Conservation (phyloP, 2,113 vertebrate species). For the Pontoporia blainvillei region DNA sequence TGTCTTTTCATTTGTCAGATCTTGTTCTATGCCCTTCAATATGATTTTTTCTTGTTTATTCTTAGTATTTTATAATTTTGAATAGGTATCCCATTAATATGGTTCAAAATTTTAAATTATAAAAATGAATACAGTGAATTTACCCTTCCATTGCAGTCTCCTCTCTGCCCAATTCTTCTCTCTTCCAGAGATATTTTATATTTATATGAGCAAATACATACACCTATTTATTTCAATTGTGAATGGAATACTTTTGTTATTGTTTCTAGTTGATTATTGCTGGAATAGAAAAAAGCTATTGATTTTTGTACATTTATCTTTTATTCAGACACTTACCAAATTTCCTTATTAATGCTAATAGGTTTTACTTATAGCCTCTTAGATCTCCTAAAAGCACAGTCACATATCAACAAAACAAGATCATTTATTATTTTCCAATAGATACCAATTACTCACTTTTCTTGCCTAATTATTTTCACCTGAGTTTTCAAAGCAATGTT, state of each 20-base stretch:
- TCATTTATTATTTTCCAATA: conserved; percentile 23
- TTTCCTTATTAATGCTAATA: conserved; percentile 4
- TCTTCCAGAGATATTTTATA: neutral
- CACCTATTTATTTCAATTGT: neutral
- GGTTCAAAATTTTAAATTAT: neutral
- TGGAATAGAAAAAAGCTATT: neutral
- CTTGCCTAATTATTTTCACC: neutral
- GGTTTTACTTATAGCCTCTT: neutral
- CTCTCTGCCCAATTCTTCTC: neutral
- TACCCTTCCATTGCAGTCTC: neutral
- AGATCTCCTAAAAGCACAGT: conserved; percentile 20
- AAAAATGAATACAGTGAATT: neutral
- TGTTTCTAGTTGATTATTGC: neutral
- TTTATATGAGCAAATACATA: neutral
- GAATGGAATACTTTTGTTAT: neutral
- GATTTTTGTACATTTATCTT: conserved; percentile 33
- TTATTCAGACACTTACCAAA: conserved; percentile 34
- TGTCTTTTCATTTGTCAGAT: conserved; percentile 18
- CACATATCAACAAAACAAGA: neutral
- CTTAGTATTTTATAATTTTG: neutral
- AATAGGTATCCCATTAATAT: neutral
- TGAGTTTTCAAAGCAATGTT: neutral
- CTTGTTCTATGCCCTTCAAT: neutral
- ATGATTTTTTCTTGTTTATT: neutral
- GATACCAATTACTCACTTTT: neutral